Evolutionary conservation across 2,888 invertebrate genomes (phyloP), one percentile per base, ranked within the genome.

Genomic region (Eledona agricola): DNA sequence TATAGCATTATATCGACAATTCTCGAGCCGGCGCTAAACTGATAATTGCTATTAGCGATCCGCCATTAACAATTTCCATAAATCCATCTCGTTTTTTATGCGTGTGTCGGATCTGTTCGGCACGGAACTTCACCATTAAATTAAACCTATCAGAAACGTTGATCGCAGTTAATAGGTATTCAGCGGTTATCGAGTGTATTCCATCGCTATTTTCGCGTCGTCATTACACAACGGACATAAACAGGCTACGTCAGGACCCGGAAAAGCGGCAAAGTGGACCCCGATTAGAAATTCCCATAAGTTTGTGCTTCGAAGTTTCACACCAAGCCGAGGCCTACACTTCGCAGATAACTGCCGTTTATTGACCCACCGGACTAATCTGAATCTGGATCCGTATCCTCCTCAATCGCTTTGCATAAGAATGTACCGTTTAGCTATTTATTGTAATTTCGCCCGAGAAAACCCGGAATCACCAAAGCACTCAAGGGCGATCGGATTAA

Each of bases 401-500:
- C 4, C 25, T 10, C 26, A 25, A 38, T 38, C 17, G 11, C 23
- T 40, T 40, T 40, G 28, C 40, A 40, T 28, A 40, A 40, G 28
- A 40, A 40, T 11, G 35, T 19, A 5, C 28, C 15, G 15, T 40
- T 40, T 28, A 28, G 28, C 28, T 40, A 40, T 28, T 26, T 40
- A 40, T 40, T 28, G 28, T 40, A 40, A 40, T 28, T 40, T 28
- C 11, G 40, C 28, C 23, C 28, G 26, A 40, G 16, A 40, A 40
- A 13, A 28, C 37, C 11, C 12, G 12, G 15, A 35, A 20, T 40
- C 28, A 28, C 40, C 28, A 40, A 40, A 40, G 5, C 12, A 9
- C 19, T 19, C 40, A 40, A 40, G 40, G 40, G 26, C 40, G 28
- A 40, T 28, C 16, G 28, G 40, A 40, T 38, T 38, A 38, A 11